Percentiles rank a stretch among this genome's conserved stretches.
These are phyloP conservation scores for Sphaeramia orbicularis DNA, from an alignment of 2,797 vertebrate species.

Conservation along the genomic window DNA sequence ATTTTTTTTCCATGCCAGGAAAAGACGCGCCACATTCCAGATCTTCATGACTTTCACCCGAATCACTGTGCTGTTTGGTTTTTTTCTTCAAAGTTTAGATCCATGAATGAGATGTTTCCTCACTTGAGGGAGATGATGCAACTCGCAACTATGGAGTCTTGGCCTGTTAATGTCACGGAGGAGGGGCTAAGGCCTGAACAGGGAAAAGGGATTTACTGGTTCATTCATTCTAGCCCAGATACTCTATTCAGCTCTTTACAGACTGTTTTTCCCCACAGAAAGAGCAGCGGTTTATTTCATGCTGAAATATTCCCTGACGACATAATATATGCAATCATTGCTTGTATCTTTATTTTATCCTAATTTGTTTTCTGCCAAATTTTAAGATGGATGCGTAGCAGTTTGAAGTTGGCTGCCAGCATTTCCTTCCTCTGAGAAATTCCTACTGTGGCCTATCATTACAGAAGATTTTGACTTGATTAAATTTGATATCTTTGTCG, in stretches of 20 bases:
- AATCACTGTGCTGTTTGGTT: background rate
- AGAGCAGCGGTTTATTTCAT: background rate
- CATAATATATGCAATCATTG: background rate
- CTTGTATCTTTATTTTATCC: background rate
- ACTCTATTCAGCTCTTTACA: background rate
- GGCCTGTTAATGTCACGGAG: background rate
- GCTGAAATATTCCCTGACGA: background rate
- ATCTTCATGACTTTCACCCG: background rate
- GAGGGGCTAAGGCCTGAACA: constrained; percentile 10
- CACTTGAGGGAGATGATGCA: constrained; percentile 51
- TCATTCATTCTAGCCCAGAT: constrained; percentile 48
- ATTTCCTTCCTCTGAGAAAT: background rate
- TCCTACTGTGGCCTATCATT: background rate
- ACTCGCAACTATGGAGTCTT: constrained; percentile 13
- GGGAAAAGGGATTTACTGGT: constrained; percentile 15
- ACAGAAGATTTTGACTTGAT: background rate
- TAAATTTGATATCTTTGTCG: background rate
- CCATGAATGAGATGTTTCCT: background rate
- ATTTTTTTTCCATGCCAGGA: constrained; percentile 11
- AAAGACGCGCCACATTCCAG: background rate
- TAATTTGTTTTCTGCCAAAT: background rate
- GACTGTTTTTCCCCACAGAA: background rate
- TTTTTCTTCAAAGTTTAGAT: constrained; percentile 14
- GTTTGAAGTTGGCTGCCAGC: too few relatives aligned
- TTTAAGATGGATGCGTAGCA: background rate